Evolutionary conservation across 2,888 invertebrate genomes (phyloP), one percentile per base, ranked within the genome.

Genomic region (Eudasyphora cyanicolor): DNA sequence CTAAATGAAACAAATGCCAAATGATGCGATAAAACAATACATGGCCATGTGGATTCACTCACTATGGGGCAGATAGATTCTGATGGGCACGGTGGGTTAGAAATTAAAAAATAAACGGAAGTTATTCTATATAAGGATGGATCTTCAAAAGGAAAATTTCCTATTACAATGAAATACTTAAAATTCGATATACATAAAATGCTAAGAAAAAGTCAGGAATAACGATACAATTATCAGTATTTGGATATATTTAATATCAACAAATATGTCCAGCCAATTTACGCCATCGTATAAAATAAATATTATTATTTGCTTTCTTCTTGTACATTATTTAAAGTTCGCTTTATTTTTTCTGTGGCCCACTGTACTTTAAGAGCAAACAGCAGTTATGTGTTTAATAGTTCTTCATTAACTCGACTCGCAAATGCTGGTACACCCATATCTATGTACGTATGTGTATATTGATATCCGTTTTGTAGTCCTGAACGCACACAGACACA

Each of bases 1-100:
- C 76, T 67, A 69, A 82, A 62, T 82, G 54, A 21, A 74, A 54
- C 49, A 75, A 45, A 24, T 70, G 27, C 57, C 35, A 75, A 75
- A 70, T 24, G 38, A 75, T 73, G 57, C 57, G 57, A 73, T 57
- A 73, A n/a, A n/a, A 73, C 57, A 42, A 57, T 27, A 57, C 24
- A 12, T 10, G 51, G 21, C 8, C 32, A 4, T 4, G 32, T 45
- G n/a, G 14, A n/a, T n/a, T n/a, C n/a, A n/a, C 45, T 45, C 38
- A 38, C 10, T 8, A 38, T 38, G 38, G n/a, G n/a, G n/a, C n/a
- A 45, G n/a, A n/a, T 14, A n/a, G 2, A 45, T 1, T 45, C n/a
- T 45, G n/a, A 1, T 1, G 45, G n/a, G n/a, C 1, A 45, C 45
- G n/a, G 45, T 45, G 45, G 38, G n/a, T 14, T 12, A 5, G 12